These are phyloP conservation scores for Psylliodes chrysocephalus DNA, from an alignment of 2,888 invertebrate species.

Conservation along the genomic window DNA sequence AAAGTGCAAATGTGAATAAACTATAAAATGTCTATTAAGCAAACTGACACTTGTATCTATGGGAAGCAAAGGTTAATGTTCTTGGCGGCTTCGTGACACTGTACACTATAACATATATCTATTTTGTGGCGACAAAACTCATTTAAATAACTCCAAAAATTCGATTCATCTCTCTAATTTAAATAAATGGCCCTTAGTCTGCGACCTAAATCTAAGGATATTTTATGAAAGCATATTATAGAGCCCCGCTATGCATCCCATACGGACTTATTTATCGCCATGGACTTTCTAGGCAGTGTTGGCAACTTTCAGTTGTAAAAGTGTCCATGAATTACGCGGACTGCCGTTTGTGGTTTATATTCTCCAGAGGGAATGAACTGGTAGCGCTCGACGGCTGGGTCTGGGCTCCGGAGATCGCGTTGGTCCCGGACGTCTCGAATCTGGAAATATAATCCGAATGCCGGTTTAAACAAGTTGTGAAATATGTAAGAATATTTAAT, in stretches of 20 bases:
- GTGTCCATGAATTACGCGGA: constrained; percentile 47
- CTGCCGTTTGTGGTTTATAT: constrained; percentile 46
- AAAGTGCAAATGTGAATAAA: no score
- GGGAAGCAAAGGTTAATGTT: no score
- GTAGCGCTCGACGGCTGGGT: not conserved
- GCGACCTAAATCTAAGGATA: constrained; percentile 33
- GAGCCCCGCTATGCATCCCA: constrained; percentile 41
- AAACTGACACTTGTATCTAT: no score
- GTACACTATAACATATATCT: no score
- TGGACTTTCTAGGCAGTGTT: constrained; percentile 42
- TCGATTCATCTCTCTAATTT: constrained; percentile 7
- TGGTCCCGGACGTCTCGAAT: not conserved
- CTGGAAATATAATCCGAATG: not conserved
- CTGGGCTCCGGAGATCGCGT: not conserved
- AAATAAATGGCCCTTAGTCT: constrained; percentile 14
- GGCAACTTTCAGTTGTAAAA: constrained; percentile 51
- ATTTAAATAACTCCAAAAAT: not conserved
- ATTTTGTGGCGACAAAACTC: no score
- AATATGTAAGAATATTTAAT: no score
- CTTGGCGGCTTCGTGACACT: no score
- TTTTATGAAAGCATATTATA: constrained; percentile 50
- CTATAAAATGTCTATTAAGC: no score
- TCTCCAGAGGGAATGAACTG: constrained; percentile 40
- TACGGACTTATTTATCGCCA: constrained; percentile 47
- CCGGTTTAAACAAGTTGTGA: no score